Evolutionary conservation across 2,888 invertebrate species (phyloP).

Genomic region (Theretra japonica): DNA sequence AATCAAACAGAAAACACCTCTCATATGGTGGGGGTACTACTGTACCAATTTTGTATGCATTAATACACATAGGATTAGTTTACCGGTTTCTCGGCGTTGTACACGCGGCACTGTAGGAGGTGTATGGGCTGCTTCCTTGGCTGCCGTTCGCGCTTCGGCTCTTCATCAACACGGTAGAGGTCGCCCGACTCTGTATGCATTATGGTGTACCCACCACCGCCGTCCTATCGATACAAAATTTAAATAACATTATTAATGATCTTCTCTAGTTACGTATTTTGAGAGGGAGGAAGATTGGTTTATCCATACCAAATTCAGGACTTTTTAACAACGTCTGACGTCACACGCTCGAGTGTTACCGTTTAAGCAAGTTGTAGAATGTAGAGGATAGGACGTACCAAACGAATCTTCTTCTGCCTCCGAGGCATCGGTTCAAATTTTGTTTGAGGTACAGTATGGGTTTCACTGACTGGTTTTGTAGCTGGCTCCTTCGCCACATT

Average conservation of each 20-base stretch:
- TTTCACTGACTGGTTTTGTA: slow-evolving; percentile 46
- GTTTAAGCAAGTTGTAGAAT: too few relatives aligned
- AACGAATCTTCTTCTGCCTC: slow-evolving; percentile 80
- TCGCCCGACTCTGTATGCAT: slow-evolving; percentile 86
- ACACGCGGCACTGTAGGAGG: slow-evolving; percentile 85
- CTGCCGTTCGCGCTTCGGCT: slow-evolving; percentile 70
- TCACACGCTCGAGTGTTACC: too few relatives aligned
- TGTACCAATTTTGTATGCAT: too few relatives aligned
- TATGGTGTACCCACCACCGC: slow-evolving; percentile 87
- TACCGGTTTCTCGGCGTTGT: slow-evolving; percentile 84
- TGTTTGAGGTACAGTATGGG: slow-evolving; percentile 62
- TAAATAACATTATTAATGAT: too few relatives aligned
- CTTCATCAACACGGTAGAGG: slow-evolving; percentile 70
- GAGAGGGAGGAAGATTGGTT: too few relatives aligned
- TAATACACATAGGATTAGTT: slow-evolving; percentile 44
- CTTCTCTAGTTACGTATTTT: too few relatives aligned
- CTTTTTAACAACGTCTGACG: too few relatives aligned
- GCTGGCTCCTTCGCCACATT: slow-evolving; percentile 32
- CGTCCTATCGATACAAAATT: slow-evolving; percentile 65
- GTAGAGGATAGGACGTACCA: slow-evolving; percentile 58
- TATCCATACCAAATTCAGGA: too few relatives aligned
- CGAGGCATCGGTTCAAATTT: slow-evolving; percentile 77
- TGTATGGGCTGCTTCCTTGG: slow-evolving; percentile 77
- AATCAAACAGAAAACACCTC: too few relatives aligned
- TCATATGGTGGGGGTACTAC: too few relatives aligned